phyloP scores from a whole-genome alignment of 2,888 invertebrate species.

The Dasypogon diadema region DNA sequence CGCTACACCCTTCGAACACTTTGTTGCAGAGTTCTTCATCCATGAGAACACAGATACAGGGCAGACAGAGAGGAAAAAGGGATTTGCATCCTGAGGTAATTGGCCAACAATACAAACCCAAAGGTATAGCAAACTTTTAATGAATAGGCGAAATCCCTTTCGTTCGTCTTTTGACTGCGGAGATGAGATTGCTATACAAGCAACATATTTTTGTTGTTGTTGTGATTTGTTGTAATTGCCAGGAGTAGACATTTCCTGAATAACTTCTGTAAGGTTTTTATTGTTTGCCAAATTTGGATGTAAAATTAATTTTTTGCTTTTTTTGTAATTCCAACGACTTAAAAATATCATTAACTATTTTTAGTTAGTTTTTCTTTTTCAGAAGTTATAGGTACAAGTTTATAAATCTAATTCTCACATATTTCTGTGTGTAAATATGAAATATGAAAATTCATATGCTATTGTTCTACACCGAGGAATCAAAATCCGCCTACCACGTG shows the following conservation, averaged over 20 bases:
- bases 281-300: background rate
- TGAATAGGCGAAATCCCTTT: slow-evolving; percentile 27
- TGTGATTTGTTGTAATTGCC: background rate
- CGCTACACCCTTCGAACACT: slow-evolving; percentile 44
- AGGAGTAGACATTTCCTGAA: background rate
- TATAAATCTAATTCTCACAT: too few species aligned
- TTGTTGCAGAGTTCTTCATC: background rate
- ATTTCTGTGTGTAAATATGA: too few species aligned
- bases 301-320: too few species aligned
- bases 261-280: background rate
- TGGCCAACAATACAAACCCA: slow-evolving; percentile 46
- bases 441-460: too few species aligned
- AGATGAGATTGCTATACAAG: background rate
- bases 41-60: background rate
- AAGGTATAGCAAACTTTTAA: slow-evolving; percentile 4
- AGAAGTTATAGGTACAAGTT: too few species aligned
- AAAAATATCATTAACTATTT: too few species aligned
- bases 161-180: background rate
- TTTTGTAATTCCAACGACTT: too few species aligned
- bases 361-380: too few species aligned
- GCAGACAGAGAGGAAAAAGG: slow-evolving; percentile 26
- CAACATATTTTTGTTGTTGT: background rate
- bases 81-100: slow-evolving; percentile 54
- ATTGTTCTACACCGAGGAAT: too few species aligned
- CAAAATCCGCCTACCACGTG: too few species aligned